phyloP scores from a whole-genome alignment of 2,113 vertebrate genomes.

The Himantopus leucocephalus region DNA sequence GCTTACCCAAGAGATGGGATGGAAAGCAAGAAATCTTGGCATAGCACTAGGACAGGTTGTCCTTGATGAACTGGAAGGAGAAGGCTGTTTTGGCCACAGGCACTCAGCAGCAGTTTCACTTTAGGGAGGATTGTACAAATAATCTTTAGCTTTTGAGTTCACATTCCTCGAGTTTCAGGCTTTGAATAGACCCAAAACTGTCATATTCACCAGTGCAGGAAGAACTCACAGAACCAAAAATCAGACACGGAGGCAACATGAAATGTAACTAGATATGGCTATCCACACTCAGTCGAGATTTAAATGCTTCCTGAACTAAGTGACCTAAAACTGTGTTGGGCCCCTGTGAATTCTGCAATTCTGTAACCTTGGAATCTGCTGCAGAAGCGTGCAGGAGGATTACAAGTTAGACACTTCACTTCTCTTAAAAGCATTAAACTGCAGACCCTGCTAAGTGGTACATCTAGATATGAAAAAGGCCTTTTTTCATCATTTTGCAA shows the following conservation, averaged over 20 bases:
- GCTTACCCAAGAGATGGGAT: slow-evolving; percentile 53
- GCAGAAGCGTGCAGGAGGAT: not conserved
- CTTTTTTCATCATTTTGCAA: not conserved
- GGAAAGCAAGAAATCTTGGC: slow-evolving; percentile 57
- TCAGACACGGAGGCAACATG: not conserved
- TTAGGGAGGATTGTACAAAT: not conserved
- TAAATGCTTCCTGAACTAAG: slow-evolving; percentile 14
- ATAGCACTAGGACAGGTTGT: slow-evolving; percentile 46
- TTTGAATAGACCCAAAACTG: not conserved
- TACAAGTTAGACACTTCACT: not conserved
- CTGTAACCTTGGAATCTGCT: slow-evolving; percentile 8
- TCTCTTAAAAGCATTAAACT: not conserved
- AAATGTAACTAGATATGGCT: not conserved
- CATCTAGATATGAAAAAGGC: not conserved
- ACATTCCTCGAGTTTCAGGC: not conserved
- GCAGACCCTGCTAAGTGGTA: not conserved
- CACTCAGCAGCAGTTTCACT: slow-evolving; percentile 9
- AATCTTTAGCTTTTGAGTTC: not conserved
- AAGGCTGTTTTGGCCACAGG: slow-evolving; percentile 67
- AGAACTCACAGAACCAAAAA: not conserved
- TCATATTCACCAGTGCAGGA: not conserved
- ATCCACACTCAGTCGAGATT: not conserved
- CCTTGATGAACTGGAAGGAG: slow-evolving; percentile 69
- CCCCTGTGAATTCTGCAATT: not conserved
- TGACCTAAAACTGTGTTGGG: slow-evolving; percentile 39